phyloP scores from a whole-genome alignment of 2,797 vertebrate genomes.

The Pseudochaenichthys georgianus region DNA sequence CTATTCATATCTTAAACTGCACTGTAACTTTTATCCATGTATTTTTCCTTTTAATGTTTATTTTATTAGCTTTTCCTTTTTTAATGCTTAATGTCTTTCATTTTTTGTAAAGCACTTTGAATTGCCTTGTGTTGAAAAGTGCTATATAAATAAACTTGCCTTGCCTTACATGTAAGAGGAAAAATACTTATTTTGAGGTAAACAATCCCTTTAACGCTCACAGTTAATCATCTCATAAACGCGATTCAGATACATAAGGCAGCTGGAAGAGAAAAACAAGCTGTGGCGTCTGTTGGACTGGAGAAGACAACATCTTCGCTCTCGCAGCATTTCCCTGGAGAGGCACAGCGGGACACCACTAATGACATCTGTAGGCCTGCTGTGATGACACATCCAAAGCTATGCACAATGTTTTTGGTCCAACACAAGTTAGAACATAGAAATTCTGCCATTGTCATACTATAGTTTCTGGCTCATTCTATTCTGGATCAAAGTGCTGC shows the following conservation, averaged over 20 bases:
- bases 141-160: too few species aligned
- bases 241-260: slow-evolving; percentile 1
- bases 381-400: slow-evolving; percentile 60
- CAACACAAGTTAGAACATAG: slow-evolving; percentile 51
- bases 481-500: slow-evolving; percentile 62
- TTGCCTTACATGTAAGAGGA: too few species aligned
- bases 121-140: too few species aligned
- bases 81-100: too few species aligned
- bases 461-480: slow-evolving; percentile 64
- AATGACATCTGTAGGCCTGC: slow-evolving; percentile 70
- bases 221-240: background rate
- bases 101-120: too few species aligned
- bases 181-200: too few species aligned
- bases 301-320: slow-evolving; percentile 37
- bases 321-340: slow-evolving; percentile 48
- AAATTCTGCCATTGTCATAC: slow-evolving; percentile 54
- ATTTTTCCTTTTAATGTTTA: too few species aligned
- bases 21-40: too few species aligned
- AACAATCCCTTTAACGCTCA: background rate
- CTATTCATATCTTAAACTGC: too few species aligned
- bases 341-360: slow-evolving; percentile 66
- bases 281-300: slow-evolving; percentile 18
- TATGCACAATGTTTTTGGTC: slow-evolving; percentile 54
- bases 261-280: slow-evolving; percentile 16
- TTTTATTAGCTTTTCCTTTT: too few species aligned